Base-by-base conservation (phyloP, 2,888 invertebrate genomes). In the Calameuta filiformis region DNA sequence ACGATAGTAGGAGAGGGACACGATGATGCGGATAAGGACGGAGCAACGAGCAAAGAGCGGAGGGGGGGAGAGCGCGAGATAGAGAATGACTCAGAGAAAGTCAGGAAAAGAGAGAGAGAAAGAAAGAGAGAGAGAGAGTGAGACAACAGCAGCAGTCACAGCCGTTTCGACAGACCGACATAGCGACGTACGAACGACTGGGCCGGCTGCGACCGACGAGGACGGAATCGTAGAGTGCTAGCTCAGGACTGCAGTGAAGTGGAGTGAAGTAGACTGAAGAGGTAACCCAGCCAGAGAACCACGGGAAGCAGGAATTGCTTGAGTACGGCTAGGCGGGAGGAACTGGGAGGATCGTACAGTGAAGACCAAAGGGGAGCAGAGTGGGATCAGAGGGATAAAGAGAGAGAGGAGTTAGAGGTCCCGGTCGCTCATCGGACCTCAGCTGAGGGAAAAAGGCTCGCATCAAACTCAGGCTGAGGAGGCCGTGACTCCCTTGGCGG, bases 401-500 rank as follows among this genome's bases (percentile, higher is more conserved):
- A 78, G 73, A 69, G 76, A 68, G 77, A 79, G 78, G 76, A 81
- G 73, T 76, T 34, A 76, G 68, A 71, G 80, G 76, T 76, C 77
- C 75, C 76, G 79, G 79, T 69, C 37, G 79, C 75, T 74, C 69
- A 79, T 77, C 73, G 81, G 86, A 86, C 84, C 85, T 80, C 84
- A 85, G 86, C 83, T 82, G 86, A 85, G 82, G 85, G 85, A 83
- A 84, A 84, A 80, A 79, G 80, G 76, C 79, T 56, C 23, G 56
- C 56, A 56, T 56, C 56, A 56, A 56, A 23, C 56, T 56, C 56
- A 71, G 71, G 71, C 71, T 71, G 83, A 78, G 82, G 83, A 78
- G 82, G 76, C 79, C 79, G 77, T 76, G 83, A 85, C 88, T 90
- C 90, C 90, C 91, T 89, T 85, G 89, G 87, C 89, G 89, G 89